These are phyloP conservation scores for Drosophila pectinifera DNA, from an alignment of 1,140 invertebrate species.

Conservation along the genomic window DNA sequence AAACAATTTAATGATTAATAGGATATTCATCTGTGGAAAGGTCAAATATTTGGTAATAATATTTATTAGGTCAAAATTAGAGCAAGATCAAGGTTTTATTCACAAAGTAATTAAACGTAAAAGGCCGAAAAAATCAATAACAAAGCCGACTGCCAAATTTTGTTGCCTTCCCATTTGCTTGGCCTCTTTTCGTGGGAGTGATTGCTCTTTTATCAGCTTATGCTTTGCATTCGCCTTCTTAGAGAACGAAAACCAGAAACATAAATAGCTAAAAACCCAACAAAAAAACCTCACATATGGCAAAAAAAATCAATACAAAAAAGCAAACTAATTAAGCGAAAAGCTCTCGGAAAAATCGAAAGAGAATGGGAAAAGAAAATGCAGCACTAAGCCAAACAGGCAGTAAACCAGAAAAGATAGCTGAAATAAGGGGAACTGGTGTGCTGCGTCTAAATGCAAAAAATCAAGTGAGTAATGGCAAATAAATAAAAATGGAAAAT, in stretches of 20 bases:
- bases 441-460: slow-evolving; percentile 33
- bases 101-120: not conserved
- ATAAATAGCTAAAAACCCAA: slow-evolving; percentile 6
- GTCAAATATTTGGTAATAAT: not conserved
- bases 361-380: slow-evolving; percentile 25
- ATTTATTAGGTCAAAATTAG: not conserved
- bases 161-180: slow-evolving; percentile 5
- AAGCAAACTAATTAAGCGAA: slow-evolving; percentile 61
- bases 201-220: slow-evolving; percentile 18
- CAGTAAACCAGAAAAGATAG: slow-evolving; percentile 28
- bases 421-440: slow-evolving; percentile 7
- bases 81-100: slow-evolving; percentile 31
- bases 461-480: slow-evolving; percentile 13
- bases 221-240: slow-evolving; percentile 23
- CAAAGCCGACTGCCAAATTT: slow-evolving; percentile 39
- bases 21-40: not conserved
- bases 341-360: slow-evolving; percentile 53
- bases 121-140: slow-evolving; percentile 19
- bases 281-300: slow-evolving; percentile 16
- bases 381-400: slow-evolving; percentile 22
- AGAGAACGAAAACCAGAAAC: slow-evolving; percentile 19
- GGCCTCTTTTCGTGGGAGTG: slow-evolving; percentile 33
- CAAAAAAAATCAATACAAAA: slow-evolving; percentile 41
- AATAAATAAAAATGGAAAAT: slow-evolving; percentile 35
- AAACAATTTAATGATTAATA: not conserved